Conservation (phyloP, 2,888 invertebrate species). For the Siphlonurus alternatus region DNA sequence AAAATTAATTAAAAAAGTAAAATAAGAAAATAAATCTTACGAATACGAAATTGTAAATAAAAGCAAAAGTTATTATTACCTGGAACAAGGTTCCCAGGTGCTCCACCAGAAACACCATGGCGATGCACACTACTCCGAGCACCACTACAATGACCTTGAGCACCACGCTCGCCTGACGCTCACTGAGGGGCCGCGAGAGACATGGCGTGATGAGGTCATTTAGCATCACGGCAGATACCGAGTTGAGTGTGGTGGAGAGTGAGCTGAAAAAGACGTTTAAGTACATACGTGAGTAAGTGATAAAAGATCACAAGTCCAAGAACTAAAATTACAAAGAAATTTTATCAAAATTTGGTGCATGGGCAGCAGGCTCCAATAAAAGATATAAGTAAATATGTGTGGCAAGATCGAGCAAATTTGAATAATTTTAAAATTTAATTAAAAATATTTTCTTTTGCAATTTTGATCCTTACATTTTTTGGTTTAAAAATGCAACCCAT, state of each 20-base stretch:
- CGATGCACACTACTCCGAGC: constrained; percentile 2
- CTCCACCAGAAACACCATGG: constrained; percentile 5
- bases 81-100: constrained; percentile 2
- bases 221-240: constrained; percentile 7
- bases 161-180: constrained; percentile 3
- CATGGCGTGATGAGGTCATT: constrained; percentile 5
- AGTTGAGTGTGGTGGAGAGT: constrained; percentile 7
- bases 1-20: too few relatives aligned
- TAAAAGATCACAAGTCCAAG: background rate
- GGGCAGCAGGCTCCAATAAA: background rate
- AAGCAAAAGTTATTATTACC: too few relatives aligned
- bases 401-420: background rate
- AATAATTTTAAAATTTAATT: too few relatives aligned
- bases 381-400: background rate
- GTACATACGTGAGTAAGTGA: too few relatives aligned
- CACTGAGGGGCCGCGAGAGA: background rate
- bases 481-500: too few relatives aligned
- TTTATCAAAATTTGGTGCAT: background rate
- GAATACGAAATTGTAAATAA: too few relatives aligned
- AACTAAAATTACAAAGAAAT: background rate
- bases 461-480: too few relatives aligned
- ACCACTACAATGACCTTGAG: constrained; percentile 4
- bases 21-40: too few relatives aligned
- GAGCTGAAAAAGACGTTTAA: constrained; percentile 2
- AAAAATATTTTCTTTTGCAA: too few relatives aligned